Percentiles rank a stretch among this genome's conserved stretches.
These are phyloP conservation scores for Brotula barbata DNA, from an alignment of 2,797 vertebrate species.

Conservation along the genomic window DNA sequence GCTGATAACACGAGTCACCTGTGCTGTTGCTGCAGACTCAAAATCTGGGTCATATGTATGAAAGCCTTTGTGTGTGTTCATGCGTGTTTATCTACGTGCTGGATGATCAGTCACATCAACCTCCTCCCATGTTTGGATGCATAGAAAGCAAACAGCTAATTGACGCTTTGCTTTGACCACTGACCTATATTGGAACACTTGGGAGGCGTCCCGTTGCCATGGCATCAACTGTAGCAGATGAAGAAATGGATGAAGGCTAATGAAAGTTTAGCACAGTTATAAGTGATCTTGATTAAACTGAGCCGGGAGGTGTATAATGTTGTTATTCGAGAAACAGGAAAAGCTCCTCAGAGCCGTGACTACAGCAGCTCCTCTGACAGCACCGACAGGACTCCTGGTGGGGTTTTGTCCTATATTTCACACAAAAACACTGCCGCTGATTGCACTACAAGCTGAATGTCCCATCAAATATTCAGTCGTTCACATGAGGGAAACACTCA, in stretches of 20 bases:
- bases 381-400: slow-evolving; percentile 52
- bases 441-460: slow-evolving; percentile 64
- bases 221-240: slow-evolving; percentile 51
- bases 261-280: slow-evolving; percentile 38
- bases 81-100: neutral
- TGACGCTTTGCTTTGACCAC: slow-evolving; percentile 57
- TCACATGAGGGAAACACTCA: slow-evolving; percentile 56
- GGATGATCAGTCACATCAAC: slow-evolving; percentile 10
- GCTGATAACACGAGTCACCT: slow-evolving; percentile 59
- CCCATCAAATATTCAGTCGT: slow-evolving; percentile 78
- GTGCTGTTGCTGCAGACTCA: slow-evolving; percentile 43
- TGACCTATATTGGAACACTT: slow-evolving; percentile 72
- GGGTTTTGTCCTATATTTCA: slow-evolving; percentile 72
- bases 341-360: slow-evolving; percentile 49
- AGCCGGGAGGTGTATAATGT: slow-evolving; percentile 28
- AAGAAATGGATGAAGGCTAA: slow-evolving; percentile 29
- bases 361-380: slow-evolving; percentile 54
- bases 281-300: neutral
- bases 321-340: slow-evolving; percentile 26
- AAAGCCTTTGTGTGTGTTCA: slow-evolving; percentile 34
- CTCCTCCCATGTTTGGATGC: slow-evolving; percentile 40
- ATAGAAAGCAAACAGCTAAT: slow-evolving; percentile 42
- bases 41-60: slow-evolving; percentile 63
- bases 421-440: slow-evolving; percentile 59
- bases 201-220: slow-evolving; percentile 62